Conservation (phyloP, 2,113 vertebrate species). For the Phalacrocorax pelagicus region DNA sequence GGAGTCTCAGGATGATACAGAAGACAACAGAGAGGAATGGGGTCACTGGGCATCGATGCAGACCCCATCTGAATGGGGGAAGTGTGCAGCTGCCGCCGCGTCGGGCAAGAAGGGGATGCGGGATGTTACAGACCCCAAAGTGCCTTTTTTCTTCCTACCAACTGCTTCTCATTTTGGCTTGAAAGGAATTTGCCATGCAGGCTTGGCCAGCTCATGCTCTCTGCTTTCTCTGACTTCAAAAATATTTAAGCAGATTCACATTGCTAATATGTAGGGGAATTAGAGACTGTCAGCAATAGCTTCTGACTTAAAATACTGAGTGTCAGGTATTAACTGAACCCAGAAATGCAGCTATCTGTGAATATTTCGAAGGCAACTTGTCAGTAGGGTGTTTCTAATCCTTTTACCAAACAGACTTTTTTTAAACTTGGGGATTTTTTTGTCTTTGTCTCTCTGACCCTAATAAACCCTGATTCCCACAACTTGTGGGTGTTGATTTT, state of each 20-base stretch:
- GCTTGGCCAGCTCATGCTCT: not conserved
- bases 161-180: not conserved
- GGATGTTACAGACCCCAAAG: not conserved
- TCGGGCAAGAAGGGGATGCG: not conserved
- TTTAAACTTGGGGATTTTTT: not conserved
- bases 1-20: accelerated
- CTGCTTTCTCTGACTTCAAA: not conserved
- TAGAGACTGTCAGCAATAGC: not conserved
- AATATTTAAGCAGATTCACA: constrained; percentile 39
- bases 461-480: constrained; percentile 21
- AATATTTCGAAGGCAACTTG: not conserved
- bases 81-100: not conserved
- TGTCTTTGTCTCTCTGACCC: not conserved
- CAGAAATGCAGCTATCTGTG: not conserved
- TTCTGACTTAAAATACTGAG: constrained; percentile 14
- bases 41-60: not conserved
- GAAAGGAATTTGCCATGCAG: not conserved
- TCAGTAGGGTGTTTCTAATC: constrained; percentile 44
- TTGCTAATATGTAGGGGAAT: constrained; percentile 22
- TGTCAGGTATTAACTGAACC: constrained; percentile 14
- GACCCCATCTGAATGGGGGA: not conserved
- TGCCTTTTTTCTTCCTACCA: not conserved
- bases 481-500: constrained; percentile 8
- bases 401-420: constrained; percentile 8
- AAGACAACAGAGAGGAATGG: not conserved